Percentiles rank a stretch among this genome's conserved stretches.
Evolutionary conservation across 2,113 vertebrate genomes (phyloP).

Genomic region (Gnathonemus longibarbis): DNA sequence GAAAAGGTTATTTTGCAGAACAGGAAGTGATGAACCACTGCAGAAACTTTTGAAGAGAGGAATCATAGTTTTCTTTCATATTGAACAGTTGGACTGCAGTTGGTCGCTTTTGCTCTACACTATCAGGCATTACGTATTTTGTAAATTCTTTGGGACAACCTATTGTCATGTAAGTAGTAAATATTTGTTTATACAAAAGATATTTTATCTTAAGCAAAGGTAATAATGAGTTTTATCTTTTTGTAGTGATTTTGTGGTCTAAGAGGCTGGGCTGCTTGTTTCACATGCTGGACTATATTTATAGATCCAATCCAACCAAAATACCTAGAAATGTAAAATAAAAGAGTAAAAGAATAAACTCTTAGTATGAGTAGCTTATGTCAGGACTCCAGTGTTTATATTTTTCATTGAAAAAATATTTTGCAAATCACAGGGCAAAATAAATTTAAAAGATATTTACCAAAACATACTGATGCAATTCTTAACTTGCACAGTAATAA

Average conservation of each 20-base stretch:
- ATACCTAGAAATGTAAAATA: background rate
- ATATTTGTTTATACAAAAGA: background rate
- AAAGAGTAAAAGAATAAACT: background rate
- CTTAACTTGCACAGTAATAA: background rate
- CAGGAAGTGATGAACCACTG: background rate
- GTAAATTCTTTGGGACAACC: background rate
- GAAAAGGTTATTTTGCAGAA: background rate
- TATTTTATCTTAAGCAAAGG: background rate
- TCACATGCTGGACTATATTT: background rate
- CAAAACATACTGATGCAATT: background rate
- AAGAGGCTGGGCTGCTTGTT: background rate
- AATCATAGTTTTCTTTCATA: background rate
- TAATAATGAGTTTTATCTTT: background rate
- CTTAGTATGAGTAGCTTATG: background rate
- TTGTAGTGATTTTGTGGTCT: background rate
- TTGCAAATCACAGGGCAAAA: background rate
- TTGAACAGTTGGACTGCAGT: background rate
- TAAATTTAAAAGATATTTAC: background rate
- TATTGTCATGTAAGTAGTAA: background rate
- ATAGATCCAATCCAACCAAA: background rate
- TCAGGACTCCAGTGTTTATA: background rate
- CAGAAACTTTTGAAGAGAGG: background rate
- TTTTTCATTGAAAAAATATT: background rate
- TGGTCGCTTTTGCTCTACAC: background rate
- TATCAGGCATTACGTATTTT: background rate